Evolutionary conservation across 2,888 invertebrate species (phyloP).

Genomic region (Furcula furcula): DNA sequence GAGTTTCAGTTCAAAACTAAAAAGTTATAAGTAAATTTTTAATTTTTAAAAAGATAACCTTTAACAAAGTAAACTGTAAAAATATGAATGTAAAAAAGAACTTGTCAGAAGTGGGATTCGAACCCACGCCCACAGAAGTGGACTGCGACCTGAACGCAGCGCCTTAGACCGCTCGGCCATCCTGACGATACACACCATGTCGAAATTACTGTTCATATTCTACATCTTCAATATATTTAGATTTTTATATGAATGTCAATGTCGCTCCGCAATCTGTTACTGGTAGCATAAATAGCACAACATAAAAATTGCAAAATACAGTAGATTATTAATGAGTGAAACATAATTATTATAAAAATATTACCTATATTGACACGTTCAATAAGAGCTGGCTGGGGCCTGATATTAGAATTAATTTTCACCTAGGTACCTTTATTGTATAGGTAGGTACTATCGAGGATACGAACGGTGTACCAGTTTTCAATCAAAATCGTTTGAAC

Average conservation of each 20-base stretch:
- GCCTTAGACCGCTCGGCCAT: slow-evolving; percentile 56
- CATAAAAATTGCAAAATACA: too few relatives aligned
- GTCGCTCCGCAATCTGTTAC: background rate
- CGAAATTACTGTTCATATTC: slow-evolving; percentile 17
- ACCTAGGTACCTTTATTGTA: too few relatives aligned
- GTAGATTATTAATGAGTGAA: too few relatives aligned
- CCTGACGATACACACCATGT: slow-evolving; percentile 7
- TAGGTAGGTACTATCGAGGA: too few relatives aligned
- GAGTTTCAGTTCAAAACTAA: slow-evolving; percentile 7
- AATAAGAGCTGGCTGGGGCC: too few relatives aligned
- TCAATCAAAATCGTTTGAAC: too few relatives aligned
- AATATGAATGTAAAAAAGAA: slow-evolving; percentile 18
- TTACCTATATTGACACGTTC: too few relatives aligned
- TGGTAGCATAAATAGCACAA: too few relatives aligned
- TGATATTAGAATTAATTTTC: too few relatives aligned
- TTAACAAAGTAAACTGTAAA: background rate
- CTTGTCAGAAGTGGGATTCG: slow-evolving; percentile 54
- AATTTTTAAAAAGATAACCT: background rate
- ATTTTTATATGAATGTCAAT: background rate
- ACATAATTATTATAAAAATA: too few relatives aligned
- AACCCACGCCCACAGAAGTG: slow-evolving; percentile 56
- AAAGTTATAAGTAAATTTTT: background rate
- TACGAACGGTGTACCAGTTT: too few relatives aligned
- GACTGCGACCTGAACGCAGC: slow-evolving; percentile 56
- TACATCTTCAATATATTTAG: background rate